Percentiles rank a stretch among this genome's conserved stretches.
phyloP scores from a whole-genome alignment of 2,113 vertebrate genomes.

The Zosterops pallidus region DNA sequence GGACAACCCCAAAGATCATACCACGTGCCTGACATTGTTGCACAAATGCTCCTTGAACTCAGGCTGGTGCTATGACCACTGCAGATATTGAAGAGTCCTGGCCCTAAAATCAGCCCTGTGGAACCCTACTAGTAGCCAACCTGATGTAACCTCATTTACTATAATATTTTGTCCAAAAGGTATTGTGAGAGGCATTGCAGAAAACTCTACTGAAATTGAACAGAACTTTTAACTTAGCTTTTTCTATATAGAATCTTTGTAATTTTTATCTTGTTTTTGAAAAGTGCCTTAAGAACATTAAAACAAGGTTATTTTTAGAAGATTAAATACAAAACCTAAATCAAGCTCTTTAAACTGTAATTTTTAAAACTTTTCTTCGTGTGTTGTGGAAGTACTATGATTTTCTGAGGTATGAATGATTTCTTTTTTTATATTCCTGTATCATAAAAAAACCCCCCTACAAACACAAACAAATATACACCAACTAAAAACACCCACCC shows the following conservation, averaged over 20 bases:
- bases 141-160: neutral
- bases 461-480: neutral
- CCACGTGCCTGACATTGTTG: neutral
- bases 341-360: neutral
- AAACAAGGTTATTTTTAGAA: neutral
- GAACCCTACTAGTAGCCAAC: neutral
- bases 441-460: neutral
- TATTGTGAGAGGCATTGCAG: neutral
- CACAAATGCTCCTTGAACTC: neutral
- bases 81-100: too few relatives aligned
- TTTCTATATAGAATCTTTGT: neutral
- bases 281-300: neutral
- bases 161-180: neutral
- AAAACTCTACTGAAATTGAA: neutral
- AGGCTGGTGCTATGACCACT: neutral
- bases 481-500: accelerated
- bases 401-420: neutral
- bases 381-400: neutral
- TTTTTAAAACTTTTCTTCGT: neutral
- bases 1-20: neutral
- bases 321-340: neutral
- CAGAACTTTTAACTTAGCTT: neutral
- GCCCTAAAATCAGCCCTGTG: neutral
- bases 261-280: neutral
- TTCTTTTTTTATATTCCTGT: neutral